Evolutionary conservation across 1,140 invertebrate genomes (phyloP).

Genomic region (Lordiphosa mommai): DNA sequence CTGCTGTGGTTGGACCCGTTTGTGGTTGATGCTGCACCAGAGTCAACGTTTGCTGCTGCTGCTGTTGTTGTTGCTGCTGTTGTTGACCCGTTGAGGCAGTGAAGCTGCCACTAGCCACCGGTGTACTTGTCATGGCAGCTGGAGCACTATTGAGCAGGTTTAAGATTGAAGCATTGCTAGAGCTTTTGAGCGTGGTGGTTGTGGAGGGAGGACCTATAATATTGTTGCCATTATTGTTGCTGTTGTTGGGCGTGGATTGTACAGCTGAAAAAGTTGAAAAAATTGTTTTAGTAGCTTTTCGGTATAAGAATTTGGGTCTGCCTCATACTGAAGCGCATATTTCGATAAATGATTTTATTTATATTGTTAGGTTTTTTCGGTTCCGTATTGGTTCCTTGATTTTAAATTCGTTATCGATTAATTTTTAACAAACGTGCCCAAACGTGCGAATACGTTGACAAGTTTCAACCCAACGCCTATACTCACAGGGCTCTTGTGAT

Average conservation of each 20-base stretch:
- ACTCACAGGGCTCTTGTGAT: no score
- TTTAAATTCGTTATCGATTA: no score
- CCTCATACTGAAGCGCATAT: no score
- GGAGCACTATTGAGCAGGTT: conserved; percentile 87
- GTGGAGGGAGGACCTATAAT: conserved; percentile 34
- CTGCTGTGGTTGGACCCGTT: conserved; percentile 42
- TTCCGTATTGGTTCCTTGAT: no score
- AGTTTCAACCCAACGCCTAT: no score
- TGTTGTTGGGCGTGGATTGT: conserved; percentile 21
- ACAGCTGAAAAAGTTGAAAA: conserved; percentile 14
- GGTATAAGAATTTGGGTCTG: no score
- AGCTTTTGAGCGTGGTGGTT: conserved; percentile 79
- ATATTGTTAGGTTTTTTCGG: no score
- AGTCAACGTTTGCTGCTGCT: conserved; percentile 56
- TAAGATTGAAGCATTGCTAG: conserved; percentile 85
- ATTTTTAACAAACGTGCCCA: no score
- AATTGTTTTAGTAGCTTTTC: not conserved
- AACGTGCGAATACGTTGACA: no score
- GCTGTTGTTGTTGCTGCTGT: conserved; percentile 55
- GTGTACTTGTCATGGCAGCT: conserved; percentile 83
- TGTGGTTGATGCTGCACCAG: conserved; percentile 69
- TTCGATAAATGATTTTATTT: no score
- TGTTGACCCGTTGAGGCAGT: conserved; percentile 72
- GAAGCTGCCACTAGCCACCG: conserved; percentile 77
- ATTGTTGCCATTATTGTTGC: conserved; percentile 49